Evolutionary conservation across 1,140 invertebrate species (phyloP).

Genomic region (Latrodectus geometricus): DNA sequence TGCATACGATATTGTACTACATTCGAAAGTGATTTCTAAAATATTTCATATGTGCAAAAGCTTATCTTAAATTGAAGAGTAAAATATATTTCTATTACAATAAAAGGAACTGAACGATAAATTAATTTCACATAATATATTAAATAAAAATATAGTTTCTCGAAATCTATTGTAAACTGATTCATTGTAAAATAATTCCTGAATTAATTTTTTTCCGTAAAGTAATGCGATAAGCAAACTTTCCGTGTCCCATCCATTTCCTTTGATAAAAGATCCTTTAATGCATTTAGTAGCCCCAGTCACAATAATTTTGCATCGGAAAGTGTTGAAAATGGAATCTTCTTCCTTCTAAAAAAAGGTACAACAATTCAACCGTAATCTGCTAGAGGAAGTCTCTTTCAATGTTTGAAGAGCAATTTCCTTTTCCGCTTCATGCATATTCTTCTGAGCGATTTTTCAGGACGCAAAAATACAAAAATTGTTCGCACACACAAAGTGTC

Average conservation of each 20-base stretch:
- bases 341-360: not conserved
- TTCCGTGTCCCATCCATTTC: not conserved
- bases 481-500: not conserved
- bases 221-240: no score
- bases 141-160: no score
- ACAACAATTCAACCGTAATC: not conserved
- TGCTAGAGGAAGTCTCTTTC: slow-evolving; percentile 5
- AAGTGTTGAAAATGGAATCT: not conserved
- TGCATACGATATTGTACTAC: no score
- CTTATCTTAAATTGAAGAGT: no score
- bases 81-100: no score
- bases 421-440: not conserved
- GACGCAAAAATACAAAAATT: not conserved
- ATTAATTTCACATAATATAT: no score
- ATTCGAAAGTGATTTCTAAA: no score
- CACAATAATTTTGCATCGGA: not conserved
- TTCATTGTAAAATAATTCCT: no score
- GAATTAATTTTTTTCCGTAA: no score
- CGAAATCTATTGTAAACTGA: no score
- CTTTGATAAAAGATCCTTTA: not conserved
- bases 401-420: slow-evolving; percentile 11
- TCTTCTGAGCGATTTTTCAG: not conserved
- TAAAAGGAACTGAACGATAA: no score
- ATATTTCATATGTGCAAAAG: no score
- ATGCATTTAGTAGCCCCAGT: not conserved